Base-by-base conservation (phyloP, 2,113 vertebrate species). In the Cheirogaleus medius region DNA sequence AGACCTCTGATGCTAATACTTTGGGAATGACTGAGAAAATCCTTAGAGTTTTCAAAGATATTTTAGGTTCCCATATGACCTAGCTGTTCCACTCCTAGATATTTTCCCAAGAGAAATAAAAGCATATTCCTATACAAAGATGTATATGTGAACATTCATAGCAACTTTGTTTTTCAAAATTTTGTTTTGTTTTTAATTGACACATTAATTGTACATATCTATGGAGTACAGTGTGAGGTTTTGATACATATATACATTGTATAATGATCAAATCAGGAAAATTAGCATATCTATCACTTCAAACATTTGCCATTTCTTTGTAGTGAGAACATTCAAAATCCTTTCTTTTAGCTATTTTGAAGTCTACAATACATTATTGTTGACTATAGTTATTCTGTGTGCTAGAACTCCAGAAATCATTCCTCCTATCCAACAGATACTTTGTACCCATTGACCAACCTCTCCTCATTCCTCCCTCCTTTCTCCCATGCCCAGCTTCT, bases 11-110 rank as follows among this genome's bases (percentile, higher is more conserved):
- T 94, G 25, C 21, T 90, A 44, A 47, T 64, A 29, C 39, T 69
- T 87, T 60, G 63, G 17, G 74, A 94, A 90, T 68, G 42, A 78
- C 23, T 69, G 82, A 92, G 60, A 92, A 96, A 87, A 42, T 60
- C 12, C 11, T 91, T 82, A 42, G 42, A 37, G 20, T 78, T 94
- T 92, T 83, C 25, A 90, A 90, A 96, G 23, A 60, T 91, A 47
- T 58, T 71, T 77, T 49, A 95, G 32, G 29, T 86, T 85, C 8
- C 32, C 13, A 63, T 47, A 37, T 44, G 25, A 90, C 14, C 9
- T 44, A 76, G 71, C 3, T 44, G 58, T 94, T 95, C 17, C 3
- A 78, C 25, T 73, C 7, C 18, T 89, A 87, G 39, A 64, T 52
- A 54, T 77, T 93, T 76, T 78, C 15, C n/a, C 66, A 85, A 80